These are phyloP conservation scores for Chromis chromis DNA, from an alignment of 2,797 vertebrate species.

Conservation along the genomic window DNA sequence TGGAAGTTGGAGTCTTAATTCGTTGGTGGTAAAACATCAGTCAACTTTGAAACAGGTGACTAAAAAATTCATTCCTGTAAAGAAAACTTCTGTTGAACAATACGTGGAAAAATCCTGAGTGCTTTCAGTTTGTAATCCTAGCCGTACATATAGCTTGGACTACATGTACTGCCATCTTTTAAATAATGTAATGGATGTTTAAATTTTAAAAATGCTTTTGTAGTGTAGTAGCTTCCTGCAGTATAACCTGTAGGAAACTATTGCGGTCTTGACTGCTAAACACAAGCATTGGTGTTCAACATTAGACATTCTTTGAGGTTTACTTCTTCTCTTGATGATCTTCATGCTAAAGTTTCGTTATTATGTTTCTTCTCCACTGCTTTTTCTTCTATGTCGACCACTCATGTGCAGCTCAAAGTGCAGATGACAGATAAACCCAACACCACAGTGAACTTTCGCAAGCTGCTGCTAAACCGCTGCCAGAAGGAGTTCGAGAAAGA, in stretches of 20 bases:
- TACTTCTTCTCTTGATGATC: background rate
- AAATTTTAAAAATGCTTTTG: background rate
- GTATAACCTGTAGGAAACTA: background rate
- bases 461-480: conserved; percentile 95
- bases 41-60: no score
- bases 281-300: background rate
- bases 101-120: no score
- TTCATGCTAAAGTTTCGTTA: background rate
- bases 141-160: no score
- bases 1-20: no score
- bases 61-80: no score
- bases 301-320: background rate
- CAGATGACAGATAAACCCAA: conserved; percentile 96
- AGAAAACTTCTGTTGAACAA: no score
- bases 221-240: background rate
- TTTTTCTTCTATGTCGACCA: background rate
- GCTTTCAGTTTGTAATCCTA: no score
- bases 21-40: no score
- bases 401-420: conserved; percentile 89
- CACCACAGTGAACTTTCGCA: conserved; percentile 95
- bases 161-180: no score
- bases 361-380: background rate
- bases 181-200: background rate
- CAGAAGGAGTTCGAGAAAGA: conserved; percentile 99
- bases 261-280: background rate